Evolutionary conservation across 2,113 vertebrate species (phyloP), one percentile per base, ranked within the genome.

Genomic region (Poeciliopsis retropinna): DNA sequence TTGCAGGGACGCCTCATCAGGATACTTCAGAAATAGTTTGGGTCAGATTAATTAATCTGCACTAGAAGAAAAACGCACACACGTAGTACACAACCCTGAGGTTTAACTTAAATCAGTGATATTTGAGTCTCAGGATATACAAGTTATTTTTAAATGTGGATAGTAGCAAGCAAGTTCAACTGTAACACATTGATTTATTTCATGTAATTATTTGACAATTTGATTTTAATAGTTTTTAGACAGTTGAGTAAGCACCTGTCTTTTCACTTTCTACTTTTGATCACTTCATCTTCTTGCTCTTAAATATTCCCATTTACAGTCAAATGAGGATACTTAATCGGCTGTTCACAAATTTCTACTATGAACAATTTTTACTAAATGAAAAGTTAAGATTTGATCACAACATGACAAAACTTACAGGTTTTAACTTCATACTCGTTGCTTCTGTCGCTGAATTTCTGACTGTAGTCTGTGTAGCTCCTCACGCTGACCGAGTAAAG

Each of bases 371-470:
- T 25, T 54, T n/a, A 22, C 19, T 8, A 22, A 25, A 17, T 9
- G 25, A 57, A n/a, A 3, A 57, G 22, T 57, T 57, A 10, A n/a
- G 25, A 25, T 25, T 64, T 64, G 37, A 9, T 11, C 7, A 41
- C 15, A 19, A 1, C 25, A 54, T 66, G 4, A 68, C 0, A 10
- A 71, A 8, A 91, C 92, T 91, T 81, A 94, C 93, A 0, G 1
- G 83, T 93, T 62, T 29, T 63, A 76, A 94, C 93, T 67, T 85
- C 66, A n/a, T 0, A 0, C 60, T 90, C 90, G 0, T 69, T 0
- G 17, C 94, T 95, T 8, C 85, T 79, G 75, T 95, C 87, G 72
- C 94, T 94, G 64, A 17, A 85, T 8, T 0, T 28, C 0, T 0
- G 0, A 3, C 31, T 73, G 1, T 11, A 4, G 0, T 0, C 0